Percentiles rank a stretch among this genome's conserved stretches.
These are phyloP conservation scores for Calameuta idolon DNA, from an alignment of 2,888 invertebrate genomes.

Conservation along the genomic window DNA sequence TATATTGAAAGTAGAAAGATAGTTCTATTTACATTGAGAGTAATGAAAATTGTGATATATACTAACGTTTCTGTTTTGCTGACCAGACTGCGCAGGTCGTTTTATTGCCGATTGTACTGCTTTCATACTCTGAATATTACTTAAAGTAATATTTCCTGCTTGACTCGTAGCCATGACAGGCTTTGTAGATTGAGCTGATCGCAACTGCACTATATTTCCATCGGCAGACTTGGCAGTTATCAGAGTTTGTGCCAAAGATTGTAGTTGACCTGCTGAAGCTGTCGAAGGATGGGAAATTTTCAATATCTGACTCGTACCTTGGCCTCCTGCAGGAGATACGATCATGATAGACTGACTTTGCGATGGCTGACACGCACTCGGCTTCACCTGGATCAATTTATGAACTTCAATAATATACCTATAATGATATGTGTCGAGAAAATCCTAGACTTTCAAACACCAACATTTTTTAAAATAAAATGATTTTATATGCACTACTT, in stretches of 20 bases:
- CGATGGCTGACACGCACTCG: slow-evolving; percentile 48
- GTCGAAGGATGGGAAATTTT: slow-evolving; percentile 65
- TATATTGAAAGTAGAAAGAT: not conserved
- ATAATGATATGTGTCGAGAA: not conserved
- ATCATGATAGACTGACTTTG: slow-evolving; percentile 66
- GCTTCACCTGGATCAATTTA: slow-evolving; percentile 47
- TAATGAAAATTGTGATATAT: not conserved
- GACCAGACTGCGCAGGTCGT: slow-evolving; percentile 67
- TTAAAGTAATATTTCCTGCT: slow-evolving; percentile 54
- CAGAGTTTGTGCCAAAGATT: slow-evolving; percentile 62
- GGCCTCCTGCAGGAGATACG: slow-evolving; percentile 62
- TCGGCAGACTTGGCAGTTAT: slow-evolving; percentile 64
- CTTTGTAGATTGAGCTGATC: slow-evolving; percentile 54
- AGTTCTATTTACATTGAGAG: not conserved
- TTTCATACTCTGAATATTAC: slow-evolving; percentile 57
- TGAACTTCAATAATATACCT: slow-evolving; percentile 9
- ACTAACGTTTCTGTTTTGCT: slow-evolving; percentile 60
- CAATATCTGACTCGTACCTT: slow-evolving; percentile 62
- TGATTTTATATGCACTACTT: not conserved
- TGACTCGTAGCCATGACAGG: slow-evolving; percentile 56
- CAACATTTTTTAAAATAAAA: slow-evolving; percentile 8
- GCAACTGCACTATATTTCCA: slow-evolving; percentile 63
- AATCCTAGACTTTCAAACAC: not conserved
- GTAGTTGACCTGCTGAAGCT: slow-evolving; percentile 61
- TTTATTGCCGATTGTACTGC: slow-evolving; percentile 54